Evolutionary conservation across 2,888 invertebrate species (phyloP), one percentile per base, ranked within the genome.

Genomic region (Altica lythri): DNA sequence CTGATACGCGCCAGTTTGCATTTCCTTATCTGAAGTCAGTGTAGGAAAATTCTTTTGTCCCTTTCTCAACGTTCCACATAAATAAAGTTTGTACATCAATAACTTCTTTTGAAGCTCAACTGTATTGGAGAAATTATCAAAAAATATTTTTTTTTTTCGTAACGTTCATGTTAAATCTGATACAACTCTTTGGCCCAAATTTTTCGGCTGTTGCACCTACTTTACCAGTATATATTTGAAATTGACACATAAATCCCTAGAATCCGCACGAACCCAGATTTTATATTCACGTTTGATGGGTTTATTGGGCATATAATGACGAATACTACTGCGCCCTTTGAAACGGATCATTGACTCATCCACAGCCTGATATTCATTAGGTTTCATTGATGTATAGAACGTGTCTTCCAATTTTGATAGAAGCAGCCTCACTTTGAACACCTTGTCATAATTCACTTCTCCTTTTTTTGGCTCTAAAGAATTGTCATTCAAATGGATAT

Each of bases 261-360:
- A n/a, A n/a, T n/a, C n/a, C n/a, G n/a, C n/a, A n/a, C n/a, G n/a
- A n/a, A n/a, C n/a, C n/a, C n/a, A n/a, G n/a, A n/a, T n/a, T n/a
- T n/a, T n/a, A n/a, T n/a, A n/a, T n/a, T n/a, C n/a, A n/a, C n/a
- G n/a, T n/a, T n/a, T n/a, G n/a, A n/a, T n/a, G n/a, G n/a, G n/a
- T n/a, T 71, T 70, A 46, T 63, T 65, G 25, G 68, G 68, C 53
- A 71, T 63, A 59, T 68, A 71, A 50, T 71, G 68, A 56, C 59
- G 25, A n/a, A n/a, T n/a, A n/a, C n/a, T n/a, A n/a, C n/a, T n/a
- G n/a, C n/a, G n/a, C 9, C 60, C 62, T 44, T 64, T 66, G 53
- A 64, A 65, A 17, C 48, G 45, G 3, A 64, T 58, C 62, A 64
- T 65, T 2, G 55, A 58, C 56, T 67, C 62, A 50, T 63, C 63